These are phyloP conservation scores for Thamnaconus septentrionalis DNA, from an alignment of 2,113 vertebrate genomes.

Conservation along the genomic window DNA sequence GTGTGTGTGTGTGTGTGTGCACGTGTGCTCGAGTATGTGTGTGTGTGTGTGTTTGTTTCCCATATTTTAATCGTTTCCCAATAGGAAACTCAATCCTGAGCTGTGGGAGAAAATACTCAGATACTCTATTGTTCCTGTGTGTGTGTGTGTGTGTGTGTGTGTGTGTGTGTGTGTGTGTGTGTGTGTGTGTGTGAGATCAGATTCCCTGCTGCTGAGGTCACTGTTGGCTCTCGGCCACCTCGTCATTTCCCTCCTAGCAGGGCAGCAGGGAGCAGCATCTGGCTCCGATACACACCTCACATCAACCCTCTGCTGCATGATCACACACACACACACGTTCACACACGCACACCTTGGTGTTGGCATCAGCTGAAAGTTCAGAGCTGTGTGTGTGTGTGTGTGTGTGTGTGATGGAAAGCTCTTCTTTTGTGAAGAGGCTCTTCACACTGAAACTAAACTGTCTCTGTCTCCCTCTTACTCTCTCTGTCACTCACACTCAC, in stretches of 20 bases:
- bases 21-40: too few species aligned
- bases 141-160: too few species aligned
- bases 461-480: too few species aligned
- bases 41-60: neutral
- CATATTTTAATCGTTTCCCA: slow-evolving; percentile 29
- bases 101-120: slow-evolving; percentile 2
- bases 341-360: too few species aligned
- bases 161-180: neutral
- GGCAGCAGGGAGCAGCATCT: neutral
- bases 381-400: too few species aligned
- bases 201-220: slow-evolving; percentile 51
- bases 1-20: neutral
- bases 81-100: slow-evolving; percentile 37
- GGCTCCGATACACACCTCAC: slow-evolving; percentile 9
- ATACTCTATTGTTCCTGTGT: too few species aligned
- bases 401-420: slow-evolving; percentile 6
- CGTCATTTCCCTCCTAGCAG: too few species aligned
- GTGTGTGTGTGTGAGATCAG: neutral
- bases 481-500: too few species aligned
- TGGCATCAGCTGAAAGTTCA: too few species aligned
- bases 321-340: too few species aligned
- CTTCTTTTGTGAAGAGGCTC: slow-evolving; percentile 11
- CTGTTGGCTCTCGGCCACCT: neutral
- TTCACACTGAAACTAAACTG: too few species aligned
- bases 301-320: too few species aligned